A percentile compares a stretch with the other conserved stretches of the same genome.
Conservation (phyloP, 2,888 invertebrate genomes). For the Ametastegia equiseti region DNA sequence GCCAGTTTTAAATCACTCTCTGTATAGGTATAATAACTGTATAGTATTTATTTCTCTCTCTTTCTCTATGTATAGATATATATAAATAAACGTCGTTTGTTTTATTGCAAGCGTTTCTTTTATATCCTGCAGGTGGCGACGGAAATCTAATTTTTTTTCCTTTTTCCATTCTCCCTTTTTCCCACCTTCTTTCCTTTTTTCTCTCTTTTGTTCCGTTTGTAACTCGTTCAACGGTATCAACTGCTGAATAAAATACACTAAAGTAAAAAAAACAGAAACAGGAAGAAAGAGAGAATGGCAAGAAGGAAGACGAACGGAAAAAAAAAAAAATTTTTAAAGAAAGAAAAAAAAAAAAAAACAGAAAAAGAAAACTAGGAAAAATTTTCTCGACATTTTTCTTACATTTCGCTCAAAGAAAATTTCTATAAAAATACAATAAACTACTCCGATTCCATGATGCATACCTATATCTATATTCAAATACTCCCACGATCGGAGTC, state of each 20-base stretch:
- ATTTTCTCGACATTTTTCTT: not conserved
- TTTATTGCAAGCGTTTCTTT: slow-evolving; percentile 26
- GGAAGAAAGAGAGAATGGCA: not conserved
- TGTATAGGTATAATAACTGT: not conserved
- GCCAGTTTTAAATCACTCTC: slow-evolving; percentile 13
- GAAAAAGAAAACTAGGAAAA: not conserved
- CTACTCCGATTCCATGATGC: not conserved
- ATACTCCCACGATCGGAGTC: slow-evolving; percentile 20
- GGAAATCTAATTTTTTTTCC: slow-evolving; percentile 41
- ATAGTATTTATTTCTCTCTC: too few species aligned
- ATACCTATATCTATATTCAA: not conserved
- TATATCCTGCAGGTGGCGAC: slow-evolving; percentile 33
- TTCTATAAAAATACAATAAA: not conserved
- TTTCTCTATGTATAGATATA: not conserved
- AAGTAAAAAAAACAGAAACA: not conserved
- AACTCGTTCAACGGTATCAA: slow-evolving; percentile 54
- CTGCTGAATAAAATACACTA: slow-evolving; percentile 22
- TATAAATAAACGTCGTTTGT: slow-evolving; percentile 9
- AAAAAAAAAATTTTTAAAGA: not conserved
- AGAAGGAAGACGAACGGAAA: not conserved
- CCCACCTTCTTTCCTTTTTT: slow-evolving; percentile 52
- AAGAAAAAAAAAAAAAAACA: not conserved
- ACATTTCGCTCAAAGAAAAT: not conserved
- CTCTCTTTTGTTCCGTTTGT: slow-evolving; percentile 54
- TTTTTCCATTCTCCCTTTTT: slow-evolving; percentile 39